Conservation (phyloP, 2,113 vertebrate species). For the Trematocara variabile region DNA sequence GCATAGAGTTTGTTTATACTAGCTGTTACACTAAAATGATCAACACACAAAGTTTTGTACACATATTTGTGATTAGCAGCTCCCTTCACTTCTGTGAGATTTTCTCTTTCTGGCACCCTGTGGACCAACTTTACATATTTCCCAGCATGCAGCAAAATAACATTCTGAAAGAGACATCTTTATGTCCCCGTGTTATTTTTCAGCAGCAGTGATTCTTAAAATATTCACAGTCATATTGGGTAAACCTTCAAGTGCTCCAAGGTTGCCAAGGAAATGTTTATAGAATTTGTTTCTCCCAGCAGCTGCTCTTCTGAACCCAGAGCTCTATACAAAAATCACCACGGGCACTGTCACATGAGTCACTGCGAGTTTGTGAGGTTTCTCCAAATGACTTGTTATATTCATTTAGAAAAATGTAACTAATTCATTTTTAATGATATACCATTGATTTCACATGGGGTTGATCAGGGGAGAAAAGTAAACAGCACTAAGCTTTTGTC, state of each 20-base stretch:
- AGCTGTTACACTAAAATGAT: background rate
- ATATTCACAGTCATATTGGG: conserved; percentile 47
- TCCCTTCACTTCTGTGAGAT: background rate
- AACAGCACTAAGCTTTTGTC: background rate
- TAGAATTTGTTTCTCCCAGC: conserved; percentile 41
- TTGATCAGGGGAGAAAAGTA: background rate
- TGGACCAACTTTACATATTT: conserved; percentile 25
- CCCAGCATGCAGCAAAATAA: conserved; percentile 39
- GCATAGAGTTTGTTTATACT: background rate
- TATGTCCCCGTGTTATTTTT: conserved; percentile 17
- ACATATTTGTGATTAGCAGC: conserved; percentile 11
- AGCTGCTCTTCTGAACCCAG: conserved; percentile 29
- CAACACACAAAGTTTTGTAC: background rate
- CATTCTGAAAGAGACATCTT: conserved; percentile 33
- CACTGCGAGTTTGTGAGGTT: background rate
- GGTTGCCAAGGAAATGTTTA: conserved; percentile 49
- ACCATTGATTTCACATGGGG: background rate
- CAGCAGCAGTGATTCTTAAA: conserved; percentile 23
- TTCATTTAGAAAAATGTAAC: conserved; percentile 9
- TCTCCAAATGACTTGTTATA: conserved; percentile 1
- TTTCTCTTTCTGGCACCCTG: conserved; percentile 11
- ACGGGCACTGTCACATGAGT: background rate
- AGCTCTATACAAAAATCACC: background rate
- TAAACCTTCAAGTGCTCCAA: conserved; percentile 24
- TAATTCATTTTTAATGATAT: conserved; percentile 9